Base-by-base conservation (phyloP, 2,113 vertebrate genomes). In the Hippocampus comes region DNA sequence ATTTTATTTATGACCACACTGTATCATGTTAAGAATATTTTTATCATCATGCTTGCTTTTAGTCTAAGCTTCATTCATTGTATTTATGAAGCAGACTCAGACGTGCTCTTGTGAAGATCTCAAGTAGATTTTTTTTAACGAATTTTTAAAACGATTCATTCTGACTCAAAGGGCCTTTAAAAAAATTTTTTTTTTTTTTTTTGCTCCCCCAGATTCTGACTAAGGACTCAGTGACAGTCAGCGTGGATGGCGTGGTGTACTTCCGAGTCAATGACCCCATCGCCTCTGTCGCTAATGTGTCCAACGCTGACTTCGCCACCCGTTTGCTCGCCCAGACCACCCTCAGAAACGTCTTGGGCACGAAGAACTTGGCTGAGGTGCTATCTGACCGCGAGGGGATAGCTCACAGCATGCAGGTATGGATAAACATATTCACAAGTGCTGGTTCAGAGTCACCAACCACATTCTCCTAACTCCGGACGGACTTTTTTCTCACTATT, bases 231-330 rank as follows among this genome's bases (percentile, higher is more conserved):
- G 94, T 95, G 49, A 95, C 95, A 0, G 86, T 95, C 0, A 83
- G 82, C 38, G 95, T 96, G 77, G 95, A 96, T 9, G 95, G 94
- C 0, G 94, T 96, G 0, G 94, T 96, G 61, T 96, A 95, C 75
- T 96, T 95, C 87, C 87, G 93, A 3, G 93, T 95, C 80, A 89
- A 79, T 2, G 93, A 93, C 18, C 94, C 95, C 9, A 91, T 95
- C 8, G 92, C 92, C 0, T 93, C 95, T 0, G 95, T 96, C 78
- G 94, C 94, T 61, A 96, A 95, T 0, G 93, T 96, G 63, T 65
- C 70, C 0, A 92, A 94, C 21, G 94, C 94, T 9, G 94, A 96
- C 86, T 92, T 90, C 63, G 87, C 94, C 73, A 95, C 95, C 0
- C 94, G 93, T 9, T 88, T 95, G 75, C 89, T 96, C 78, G 94